These are phyloP conservation scores for Prenolepis imparis DNA, from an alignment of 2,888 invertebrate species.

Conservation along the genomic window DNA sequence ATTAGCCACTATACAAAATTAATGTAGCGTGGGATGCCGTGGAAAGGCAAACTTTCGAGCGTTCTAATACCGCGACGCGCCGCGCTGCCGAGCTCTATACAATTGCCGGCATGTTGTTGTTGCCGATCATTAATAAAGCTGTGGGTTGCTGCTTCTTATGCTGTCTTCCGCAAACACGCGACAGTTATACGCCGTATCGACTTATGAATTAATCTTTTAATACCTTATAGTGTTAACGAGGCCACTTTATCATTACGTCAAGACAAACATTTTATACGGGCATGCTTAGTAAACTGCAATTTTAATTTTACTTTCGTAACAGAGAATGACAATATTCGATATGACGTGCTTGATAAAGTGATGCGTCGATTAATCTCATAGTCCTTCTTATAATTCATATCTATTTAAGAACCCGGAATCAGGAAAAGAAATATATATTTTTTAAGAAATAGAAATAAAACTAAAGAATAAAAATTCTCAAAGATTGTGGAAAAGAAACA, in stretches of 20 bases:
- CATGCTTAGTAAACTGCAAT: slow-evolving; percentile 42
- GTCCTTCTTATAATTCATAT: neutral
- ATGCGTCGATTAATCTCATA: neutral
- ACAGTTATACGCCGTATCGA: slow-evolving; percentile 66
- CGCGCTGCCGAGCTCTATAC: slow-evolving; percentile 45
- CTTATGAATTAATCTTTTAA: slow-evolving; percentile 69
- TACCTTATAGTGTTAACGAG: slow-evolving; percentile 50
- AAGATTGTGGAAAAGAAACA: neutral
- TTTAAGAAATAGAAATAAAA: too few species aligned
- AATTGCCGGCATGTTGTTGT: slow-evolving; percentile 59
- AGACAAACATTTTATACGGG: slow-evolving; percentile 42
- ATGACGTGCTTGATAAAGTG: neutral
- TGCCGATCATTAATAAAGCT: slow-evolving; percentile 74
- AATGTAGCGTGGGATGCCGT: slow-evolving; percentile 73
- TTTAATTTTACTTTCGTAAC: slow-evolving; percentile 23
- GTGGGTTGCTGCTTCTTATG: slow-evolving; percentile 65
- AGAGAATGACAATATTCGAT: neutral
- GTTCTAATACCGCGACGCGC: slow-evolving; percentile 56
- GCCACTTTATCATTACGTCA: slow-evolving; percentile 63
- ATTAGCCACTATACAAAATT: slow-evolving; percentile 75
- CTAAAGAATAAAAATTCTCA: neutral
- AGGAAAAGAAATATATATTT: neutral
- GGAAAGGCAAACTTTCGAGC: slow-evolving; percentile 71
- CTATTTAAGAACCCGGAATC: neutral
- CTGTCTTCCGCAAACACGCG: slow-evolving; percentile 58